Conservation (phyloP, 2,113 vertebrate genomes). For the Saguinus midas region DNA sequence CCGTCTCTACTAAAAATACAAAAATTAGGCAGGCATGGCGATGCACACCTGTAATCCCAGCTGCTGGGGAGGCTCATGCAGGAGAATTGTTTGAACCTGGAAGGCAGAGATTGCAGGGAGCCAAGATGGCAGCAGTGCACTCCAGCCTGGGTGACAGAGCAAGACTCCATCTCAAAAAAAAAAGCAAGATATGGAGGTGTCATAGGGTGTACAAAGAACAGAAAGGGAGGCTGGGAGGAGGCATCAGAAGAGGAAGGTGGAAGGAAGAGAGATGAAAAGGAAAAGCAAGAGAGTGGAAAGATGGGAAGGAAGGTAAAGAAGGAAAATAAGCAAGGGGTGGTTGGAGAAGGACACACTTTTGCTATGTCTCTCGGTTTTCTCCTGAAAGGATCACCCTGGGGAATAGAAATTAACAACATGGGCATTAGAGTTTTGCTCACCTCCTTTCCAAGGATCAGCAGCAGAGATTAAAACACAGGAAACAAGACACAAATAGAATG, state of each 20-base stretch:
- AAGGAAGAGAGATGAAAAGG: neutral
- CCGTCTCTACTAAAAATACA: no score
- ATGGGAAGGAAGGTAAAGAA: neutral
- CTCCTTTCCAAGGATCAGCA: constrained; percentile 51
- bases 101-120: no score
- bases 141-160: no score
- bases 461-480: constrained; percentile 17
- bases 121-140: no score
- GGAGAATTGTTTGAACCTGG: no score
- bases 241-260: neutral
- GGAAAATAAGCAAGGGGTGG: neutral
- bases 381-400: neutral
- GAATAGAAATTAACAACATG: neutral
- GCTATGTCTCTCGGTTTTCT: neutral
- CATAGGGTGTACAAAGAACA: neutral
- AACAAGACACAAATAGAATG: neutral
- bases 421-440: neutral
- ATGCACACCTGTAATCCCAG: no score
- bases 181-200: no score
- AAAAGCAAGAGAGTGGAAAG: neutral
- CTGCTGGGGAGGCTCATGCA: no score
- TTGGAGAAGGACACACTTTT: neutral
- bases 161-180: no score
- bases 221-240: neutral
- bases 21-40: no score